Conservation (phyloP, 2,888 invertebrate species). For the Cerastis rubricosa region DNA sequence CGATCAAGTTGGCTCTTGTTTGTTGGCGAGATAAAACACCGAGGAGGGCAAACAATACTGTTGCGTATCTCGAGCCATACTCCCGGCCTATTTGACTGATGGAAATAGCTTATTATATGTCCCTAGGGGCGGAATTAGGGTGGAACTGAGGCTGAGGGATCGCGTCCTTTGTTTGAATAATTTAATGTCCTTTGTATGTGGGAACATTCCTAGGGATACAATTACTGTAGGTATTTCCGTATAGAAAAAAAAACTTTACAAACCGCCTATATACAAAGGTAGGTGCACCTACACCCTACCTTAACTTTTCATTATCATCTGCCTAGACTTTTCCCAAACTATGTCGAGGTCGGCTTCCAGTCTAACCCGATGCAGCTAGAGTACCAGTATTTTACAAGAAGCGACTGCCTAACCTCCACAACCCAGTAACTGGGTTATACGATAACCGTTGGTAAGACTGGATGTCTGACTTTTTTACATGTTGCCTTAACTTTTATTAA, state of each 20-base stretch:
- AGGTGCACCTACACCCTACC: neutral
- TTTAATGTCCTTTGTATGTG: constrained; percentile 40
- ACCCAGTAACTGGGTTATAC: no score
- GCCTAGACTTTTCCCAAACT: no score
- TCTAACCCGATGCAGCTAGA: no score
- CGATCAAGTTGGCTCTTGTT: constrained; percentile 74
- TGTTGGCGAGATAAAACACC: constrained; percentile 63
- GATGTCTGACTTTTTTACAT: no score
- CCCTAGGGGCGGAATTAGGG: constrained; percentile 27
- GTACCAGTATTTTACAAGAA: no score
- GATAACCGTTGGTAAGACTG: no score
- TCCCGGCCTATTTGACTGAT: constrained; percentile 60
- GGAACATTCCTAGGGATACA: constrained; percentile 19
- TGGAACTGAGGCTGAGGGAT: constrained; percentile 9
- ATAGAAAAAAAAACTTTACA: neutral
- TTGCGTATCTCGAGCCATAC: constrained; percentile 55
- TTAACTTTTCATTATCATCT: no score
- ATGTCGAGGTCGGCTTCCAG: no score
- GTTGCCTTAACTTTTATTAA: no score
- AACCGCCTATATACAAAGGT: neutral
- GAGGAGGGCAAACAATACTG: constrained; percentile 60
- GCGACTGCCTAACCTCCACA: no score
- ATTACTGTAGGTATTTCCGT: neutral
- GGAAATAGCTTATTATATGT: constrained; percentile 45
- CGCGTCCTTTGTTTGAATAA: constrained; percentile 51